Conservation (phyloP, 2,113 vertebrate genomes). For the Hymenochirus boettgeri region DNA sequence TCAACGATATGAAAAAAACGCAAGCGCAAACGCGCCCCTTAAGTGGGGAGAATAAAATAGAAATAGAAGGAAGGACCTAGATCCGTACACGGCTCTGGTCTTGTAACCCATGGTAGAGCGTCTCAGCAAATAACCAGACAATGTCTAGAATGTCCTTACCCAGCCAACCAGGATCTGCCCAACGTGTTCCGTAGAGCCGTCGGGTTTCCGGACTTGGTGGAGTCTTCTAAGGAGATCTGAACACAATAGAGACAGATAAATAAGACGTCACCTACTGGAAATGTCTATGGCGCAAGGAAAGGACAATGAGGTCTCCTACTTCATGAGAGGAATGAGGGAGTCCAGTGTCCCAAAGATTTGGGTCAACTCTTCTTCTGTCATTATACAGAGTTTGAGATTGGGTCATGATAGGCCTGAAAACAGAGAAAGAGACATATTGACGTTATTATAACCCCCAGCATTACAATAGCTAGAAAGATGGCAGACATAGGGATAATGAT, state of each 20-base stretch:
- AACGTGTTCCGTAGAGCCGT: slow-evolving; percentile 88
- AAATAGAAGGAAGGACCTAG: too few relatives aligned
- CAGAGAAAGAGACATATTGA: too few relatives aligned
- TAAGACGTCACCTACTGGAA: slow-evolving; percentile 41
- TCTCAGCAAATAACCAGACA: too few relatives aligned
- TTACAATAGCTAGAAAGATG: too few relatives aligned
- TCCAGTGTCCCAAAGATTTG: slow-evolving; percentile 96
- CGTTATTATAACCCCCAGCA: too few relatives aligned
- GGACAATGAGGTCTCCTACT: slow-evolving; percentile 58
- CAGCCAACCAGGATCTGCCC: slow-evolving; percentile 88
- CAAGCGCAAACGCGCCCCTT: too few relatives aligned
- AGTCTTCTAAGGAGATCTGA: slow-evolving; percentile 84
- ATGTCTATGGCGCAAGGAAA: not conserved
- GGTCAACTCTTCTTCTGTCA: slow-evolving; percentile 89
- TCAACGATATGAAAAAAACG: too few relatives aligned
- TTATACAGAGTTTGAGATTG: slow-evolving; percentile 94
- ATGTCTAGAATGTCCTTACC: slow-evolving; percentile 84
- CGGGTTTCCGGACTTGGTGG: slow-evolving; percentile 79
- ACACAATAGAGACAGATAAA: slow-evolving; percentile 1
- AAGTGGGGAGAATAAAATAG: too few relatives aligned
- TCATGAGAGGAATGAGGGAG: slow-evolving; percentile 95
- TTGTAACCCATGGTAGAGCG: too few relatives aligned
- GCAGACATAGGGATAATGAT: too few relatives aligned
- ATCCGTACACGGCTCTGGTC: too few relatives aligned
- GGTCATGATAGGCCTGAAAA: slow-evolving; percentile 88